Conservation (phyloP, 2,797 vertebrate species). For the Anguilla marmorata region DNA sequence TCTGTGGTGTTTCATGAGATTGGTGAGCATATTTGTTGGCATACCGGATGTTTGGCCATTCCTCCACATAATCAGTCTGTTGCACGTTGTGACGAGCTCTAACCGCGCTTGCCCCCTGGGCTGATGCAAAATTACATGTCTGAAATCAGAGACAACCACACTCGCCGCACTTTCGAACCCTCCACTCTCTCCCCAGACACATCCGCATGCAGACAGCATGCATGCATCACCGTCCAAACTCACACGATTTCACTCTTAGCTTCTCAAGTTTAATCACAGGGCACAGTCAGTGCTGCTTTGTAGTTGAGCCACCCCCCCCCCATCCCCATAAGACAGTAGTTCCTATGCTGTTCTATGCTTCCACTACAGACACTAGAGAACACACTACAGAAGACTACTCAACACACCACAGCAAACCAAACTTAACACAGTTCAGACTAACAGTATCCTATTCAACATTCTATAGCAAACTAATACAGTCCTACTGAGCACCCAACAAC, state of each 20-base stretch:
- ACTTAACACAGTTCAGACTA: background rate
- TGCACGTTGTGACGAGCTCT: background rate
- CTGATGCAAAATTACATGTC: background rate
- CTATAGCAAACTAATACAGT: background rate
- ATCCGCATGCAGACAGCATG: background rate
- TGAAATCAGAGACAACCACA: background rate
- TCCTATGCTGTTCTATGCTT: background rate
- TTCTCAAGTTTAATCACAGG: background rate
- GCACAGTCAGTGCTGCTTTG: background rate
- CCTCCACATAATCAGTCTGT: background rate
- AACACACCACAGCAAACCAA: background rate
- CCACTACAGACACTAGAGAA: background rate
- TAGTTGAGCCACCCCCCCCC: background rate
- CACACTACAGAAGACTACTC: background rate
- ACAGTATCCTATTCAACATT: background rate
- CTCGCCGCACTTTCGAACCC: background rate
- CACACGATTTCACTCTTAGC: background rate
- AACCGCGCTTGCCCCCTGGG: background rate
- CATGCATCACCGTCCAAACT: background rate
- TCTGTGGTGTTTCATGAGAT: background rate
- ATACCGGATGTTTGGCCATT: background rate
- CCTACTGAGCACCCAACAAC: background rate
- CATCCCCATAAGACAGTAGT: background rate
- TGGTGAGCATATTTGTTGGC: background rate
- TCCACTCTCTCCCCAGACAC: conserved; percentile 10